A percentile compares a stretch with the other conserved stretches of the same genome.
These are phyloP conservation scores for Metalampra italica DNA, from an alignment of 2,888 invertebrate genomes.

Conservation along the genomic window DNA sequence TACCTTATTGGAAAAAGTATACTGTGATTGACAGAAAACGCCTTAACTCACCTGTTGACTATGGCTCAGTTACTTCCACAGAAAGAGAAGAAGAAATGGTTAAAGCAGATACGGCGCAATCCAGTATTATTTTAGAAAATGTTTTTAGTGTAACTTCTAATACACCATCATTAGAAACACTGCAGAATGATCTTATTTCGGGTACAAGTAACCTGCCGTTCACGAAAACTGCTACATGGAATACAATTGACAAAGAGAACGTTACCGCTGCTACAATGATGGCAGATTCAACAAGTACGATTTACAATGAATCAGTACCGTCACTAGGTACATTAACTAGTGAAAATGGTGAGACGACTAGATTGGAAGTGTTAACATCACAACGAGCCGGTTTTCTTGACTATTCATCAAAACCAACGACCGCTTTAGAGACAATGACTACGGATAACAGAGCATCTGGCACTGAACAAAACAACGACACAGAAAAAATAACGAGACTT, in stretches of 20 bases:
- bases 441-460: slow-evolving; percentile 5
- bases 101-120: slow-evolving; percentile 32
- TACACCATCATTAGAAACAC: slow-evolving; percentile 34
- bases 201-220: slow-evolving; percentile 9
- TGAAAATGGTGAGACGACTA: slow-evolving; percentile 10
- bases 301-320: background rate
- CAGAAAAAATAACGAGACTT: slow-evolving; percentile 3
- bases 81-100: slow-evolving; percentile 25
- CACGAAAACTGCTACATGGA: background rate
- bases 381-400: slow-evolving; percentile 58
- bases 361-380: slow-evolving; percentile 38
- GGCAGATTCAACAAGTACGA: slow-evolving; percentile 2
- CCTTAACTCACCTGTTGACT: slow-evolving; percentile 18
- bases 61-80: slow-evolving; percentile 16
- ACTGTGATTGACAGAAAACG: slow-evolving; percentile 39
- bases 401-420: slow-evolving; percentile 33
- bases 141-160: slow-evolving; percentile 26
- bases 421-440: slow-evolving; percentile 14
- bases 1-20: slow-evolving; percentile 38
- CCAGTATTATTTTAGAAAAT: slow-evolving; percentile 30
- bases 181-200: slow-evolving; percentile 27
- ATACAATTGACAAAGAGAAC: background rate
- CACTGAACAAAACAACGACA: slow-evolving; percentile 16
- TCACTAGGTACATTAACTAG: background rate
- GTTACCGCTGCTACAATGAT: background rate